Percentiles rank a stretch among this genome's conserved stretches.
phyloP scores from a whole-genome alignment of 2,888 invertebrate species.

The Ichneumoninae sp. region DNA sequence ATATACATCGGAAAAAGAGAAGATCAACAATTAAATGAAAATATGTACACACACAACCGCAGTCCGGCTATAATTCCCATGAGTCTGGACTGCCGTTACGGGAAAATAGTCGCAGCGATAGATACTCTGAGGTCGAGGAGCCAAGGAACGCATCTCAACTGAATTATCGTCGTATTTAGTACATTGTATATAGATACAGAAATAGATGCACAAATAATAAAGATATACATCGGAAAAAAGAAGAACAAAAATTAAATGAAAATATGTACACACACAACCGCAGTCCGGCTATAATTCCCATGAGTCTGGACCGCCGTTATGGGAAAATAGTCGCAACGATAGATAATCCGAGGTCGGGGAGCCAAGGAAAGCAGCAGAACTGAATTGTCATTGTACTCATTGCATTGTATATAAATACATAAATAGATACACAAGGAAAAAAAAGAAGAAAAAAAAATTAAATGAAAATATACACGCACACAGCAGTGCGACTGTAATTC shows the following conservation, averaged over 20 bases:
- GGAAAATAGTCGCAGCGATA: conserved; percentile 40
- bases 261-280: no score
- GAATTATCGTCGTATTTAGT: conserved; percentile 35
- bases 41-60: conserved; percentile 7
- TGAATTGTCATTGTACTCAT: conserved; percentile 38
- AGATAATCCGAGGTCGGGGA: conserved; percentile 19
- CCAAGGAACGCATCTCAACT: conserved; percentile 10
- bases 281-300: conserved; percentile 12
- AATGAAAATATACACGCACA: no score
- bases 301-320: conserved; percentile 33
- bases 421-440: no score
- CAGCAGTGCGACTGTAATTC: background rate
- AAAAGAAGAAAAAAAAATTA: no score
- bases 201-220: no score
- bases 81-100: conserved; percentile 39
- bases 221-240: no score
- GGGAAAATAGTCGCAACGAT: conserved; percentile 34
- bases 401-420: conserved; percentile 2
- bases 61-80: conserved; percentile 34
- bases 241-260: no score
- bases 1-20: background rate
- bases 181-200: conserved; percentile 1
- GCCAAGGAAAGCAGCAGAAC: background rate
- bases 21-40: conserved; percentile 7
- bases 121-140: conserved; percentile 20